Percentiles rank a stretch among this genome's conserved stretches.
These are phyloP conservation scores for Drosophila colorata DNA, from an alignment of 2,888 invertebrate genomes.

Conservation along the genomic window DNA sequence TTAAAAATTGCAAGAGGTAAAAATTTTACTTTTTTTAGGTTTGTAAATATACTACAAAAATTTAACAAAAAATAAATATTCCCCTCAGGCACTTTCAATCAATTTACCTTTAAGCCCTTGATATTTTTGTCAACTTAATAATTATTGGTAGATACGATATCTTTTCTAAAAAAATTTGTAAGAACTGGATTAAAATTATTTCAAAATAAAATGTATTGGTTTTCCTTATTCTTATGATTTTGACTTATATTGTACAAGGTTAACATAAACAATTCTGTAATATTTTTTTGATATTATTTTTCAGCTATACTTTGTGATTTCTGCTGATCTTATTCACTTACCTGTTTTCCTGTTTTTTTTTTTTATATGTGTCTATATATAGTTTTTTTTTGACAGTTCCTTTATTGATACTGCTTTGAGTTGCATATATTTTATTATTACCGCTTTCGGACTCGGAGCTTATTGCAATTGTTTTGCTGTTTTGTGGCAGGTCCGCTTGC, in stretches of 20 bases:
- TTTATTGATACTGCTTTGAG: not conserved
- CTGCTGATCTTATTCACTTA: conserved; percentile 2
- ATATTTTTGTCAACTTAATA: not conserved
- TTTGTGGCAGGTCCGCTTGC: conserved; percentile 57
- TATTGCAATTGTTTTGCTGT: conserved; percentile 6
- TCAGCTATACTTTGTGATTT: too few relatives aligned
- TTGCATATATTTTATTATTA: not conserved
- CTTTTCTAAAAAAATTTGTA: too few relatives aligned
- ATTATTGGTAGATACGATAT: too few relatives aligned
- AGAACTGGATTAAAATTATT: too few relatives aligned
- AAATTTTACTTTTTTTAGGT: conserved; percentile 3
- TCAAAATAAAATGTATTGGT: too few relatives aligned
- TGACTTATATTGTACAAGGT: too few relatives aligned
- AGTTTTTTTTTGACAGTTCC: not conserved
- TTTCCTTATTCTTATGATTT: too few relatives aligned
- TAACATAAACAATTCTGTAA: too few relatives aligned
- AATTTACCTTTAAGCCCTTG: not conserved
- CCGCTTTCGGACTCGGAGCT: not conserved
- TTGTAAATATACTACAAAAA: not conserved
- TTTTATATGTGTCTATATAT: not conserved
- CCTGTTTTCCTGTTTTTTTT: not conserved
- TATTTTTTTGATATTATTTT: too few relatives aligned
- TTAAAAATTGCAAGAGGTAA: not conserved
- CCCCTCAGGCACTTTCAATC: not conserved
- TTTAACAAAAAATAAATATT: not conserved